Conservation (phyloP, 1,140 invertebrate species). For the Brachionus plicatilis region DNA sequence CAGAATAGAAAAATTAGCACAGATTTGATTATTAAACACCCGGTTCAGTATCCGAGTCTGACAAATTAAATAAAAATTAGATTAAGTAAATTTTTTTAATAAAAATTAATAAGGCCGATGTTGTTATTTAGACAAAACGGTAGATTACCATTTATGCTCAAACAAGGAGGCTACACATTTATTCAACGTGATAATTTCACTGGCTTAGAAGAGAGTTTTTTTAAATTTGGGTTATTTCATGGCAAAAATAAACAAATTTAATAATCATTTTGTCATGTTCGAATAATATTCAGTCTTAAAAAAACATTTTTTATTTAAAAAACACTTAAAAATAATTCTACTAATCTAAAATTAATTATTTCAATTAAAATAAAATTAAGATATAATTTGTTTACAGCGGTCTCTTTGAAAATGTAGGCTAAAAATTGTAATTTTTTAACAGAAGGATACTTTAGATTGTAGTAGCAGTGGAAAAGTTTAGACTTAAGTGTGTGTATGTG, state of each 20-base stretch:
- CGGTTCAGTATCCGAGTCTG: neutral
- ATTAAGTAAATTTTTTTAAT: constrained; percentile 10
- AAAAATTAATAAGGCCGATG: neutral
- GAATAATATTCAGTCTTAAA: neutral
- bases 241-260: neutral
- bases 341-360: neutral
- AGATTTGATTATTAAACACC: neutral
- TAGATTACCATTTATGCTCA: neutral
- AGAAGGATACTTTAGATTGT: neutral
- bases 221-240: neutral
- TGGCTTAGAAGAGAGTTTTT: neutral
- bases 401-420: neutral
- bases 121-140: neutral
- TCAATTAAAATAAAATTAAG: neutral
- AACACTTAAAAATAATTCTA: neutral
- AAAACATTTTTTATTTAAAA: neutral
- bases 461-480: neutral
- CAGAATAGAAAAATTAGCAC: neutral
- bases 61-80: constrained; percentile 18
- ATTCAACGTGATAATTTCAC: constrained; percentile 2
- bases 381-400: neutral
- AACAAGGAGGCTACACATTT: neutral
- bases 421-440: neutral
- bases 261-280: neutral
- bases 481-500: neutral